Evolutionary conservation across 2,113 vertebrate species (phyloP).

Genomic region (Danionella cerebrum): DNA sequence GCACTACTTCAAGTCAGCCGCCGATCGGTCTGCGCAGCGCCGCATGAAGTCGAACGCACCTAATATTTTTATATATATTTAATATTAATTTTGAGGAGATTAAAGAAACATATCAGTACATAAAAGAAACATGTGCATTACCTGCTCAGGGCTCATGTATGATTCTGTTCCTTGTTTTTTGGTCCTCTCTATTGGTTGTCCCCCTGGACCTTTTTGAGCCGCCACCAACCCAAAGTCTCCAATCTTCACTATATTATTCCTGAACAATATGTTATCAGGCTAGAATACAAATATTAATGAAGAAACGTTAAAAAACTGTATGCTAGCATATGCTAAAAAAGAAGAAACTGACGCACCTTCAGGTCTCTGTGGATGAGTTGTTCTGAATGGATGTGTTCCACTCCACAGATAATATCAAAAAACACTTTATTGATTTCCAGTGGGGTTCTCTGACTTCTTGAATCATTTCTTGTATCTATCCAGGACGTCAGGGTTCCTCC

Average conservation of each 20-base stretch:
- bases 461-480: background rate
- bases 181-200: constrained; percentile 37
- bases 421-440: constrained; percentile 11
- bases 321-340: too few relatives aligned
- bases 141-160: constrained; percentile 48
- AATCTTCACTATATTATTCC: constrained; percentile 63
- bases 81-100: too few relatives aligned
- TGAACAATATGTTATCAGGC: constrained; percentile 72
- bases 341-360: constrained; percentile 37
- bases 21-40: too few relatives aligned
- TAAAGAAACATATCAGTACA: too few relatives aligned
- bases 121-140: too few relatives aligned
- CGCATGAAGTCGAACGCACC: too few relatives aligned
- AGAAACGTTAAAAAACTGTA: too few relatives aligned
- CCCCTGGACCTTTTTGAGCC: background rate
- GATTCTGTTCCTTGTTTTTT: background rate
- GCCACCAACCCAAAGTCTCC: constrained; percentile 73
- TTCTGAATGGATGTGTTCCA: constrained; percentile 37
- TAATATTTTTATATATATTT: too few relatives aligned
- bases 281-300: constrained; percentile 40
- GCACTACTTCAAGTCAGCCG: too few relatives aligned
- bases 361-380: constrained; percentile 39
- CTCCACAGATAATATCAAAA: constrained; percentile 26
- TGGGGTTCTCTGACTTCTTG: background rate
- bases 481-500: constrained; percentile 27